Percentiles rank a stretch among this genome's conserved stretches.
Evolutionary conservation across 2,888 invertebrate species (phyloP).

Genomic region (Pyralis farinalis): DNA sequence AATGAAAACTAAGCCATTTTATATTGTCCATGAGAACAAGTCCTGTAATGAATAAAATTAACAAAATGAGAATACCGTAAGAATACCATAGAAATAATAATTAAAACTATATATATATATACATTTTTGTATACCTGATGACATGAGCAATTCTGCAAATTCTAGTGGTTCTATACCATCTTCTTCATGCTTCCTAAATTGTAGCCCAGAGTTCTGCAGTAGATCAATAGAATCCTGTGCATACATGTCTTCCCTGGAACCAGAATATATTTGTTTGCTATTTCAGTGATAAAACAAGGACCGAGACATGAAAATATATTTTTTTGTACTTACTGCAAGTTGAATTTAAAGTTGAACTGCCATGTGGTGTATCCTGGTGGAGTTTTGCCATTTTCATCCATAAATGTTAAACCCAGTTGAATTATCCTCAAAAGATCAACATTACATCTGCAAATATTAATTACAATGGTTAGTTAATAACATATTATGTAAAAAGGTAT

Average conservation of each 20-base stretch:
- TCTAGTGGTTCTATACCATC: slow-evolving; percentile 98
- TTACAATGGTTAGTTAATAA: no score
- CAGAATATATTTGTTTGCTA: neutral
- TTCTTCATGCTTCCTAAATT: slow-evolving; percentile 98
- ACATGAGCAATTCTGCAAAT: slow-evolving; percentile 98
- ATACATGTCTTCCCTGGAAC: slow-evolving; percentile 96
- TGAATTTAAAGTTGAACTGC: slow-evolving; percentile 99
- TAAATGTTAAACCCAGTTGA: slow-evolving; percentile 97
- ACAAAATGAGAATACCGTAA: no score
- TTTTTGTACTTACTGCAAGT: slow-evolving; percentile 89
- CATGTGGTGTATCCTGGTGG: slow-evolving; percentile 97
- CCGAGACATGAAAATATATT: no score
- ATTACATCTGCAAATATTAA: slow-evolving; percentile 87
- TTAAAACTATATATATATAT: no score
- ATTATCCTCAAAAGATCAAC: slow-evolving; percentile 98
- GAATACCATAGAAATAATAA: no score
- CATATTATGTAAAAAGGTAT: no score
- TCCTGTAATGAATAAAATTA: no score
- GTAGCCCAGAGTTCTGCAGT: slow-evolving; percentile 96
- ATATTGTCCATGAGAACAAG: slow-evolving; percentile 97
- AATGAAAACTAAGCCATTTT: slow-evolving; percentile 99
- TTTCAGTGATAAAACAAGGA: no score
- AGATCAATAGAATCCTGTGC: slow-evolving; percentile 99
- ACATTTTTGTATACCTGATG: slow-evolving; percentile 94
- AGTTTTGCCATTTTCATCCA: slow-evolving; percentile 98